Evolutionary conservation across 1,140 invertebrate species (phyloP), one percentile per base, ranked within the genome.

Genomic region (Brachionus angularis): DNA sequence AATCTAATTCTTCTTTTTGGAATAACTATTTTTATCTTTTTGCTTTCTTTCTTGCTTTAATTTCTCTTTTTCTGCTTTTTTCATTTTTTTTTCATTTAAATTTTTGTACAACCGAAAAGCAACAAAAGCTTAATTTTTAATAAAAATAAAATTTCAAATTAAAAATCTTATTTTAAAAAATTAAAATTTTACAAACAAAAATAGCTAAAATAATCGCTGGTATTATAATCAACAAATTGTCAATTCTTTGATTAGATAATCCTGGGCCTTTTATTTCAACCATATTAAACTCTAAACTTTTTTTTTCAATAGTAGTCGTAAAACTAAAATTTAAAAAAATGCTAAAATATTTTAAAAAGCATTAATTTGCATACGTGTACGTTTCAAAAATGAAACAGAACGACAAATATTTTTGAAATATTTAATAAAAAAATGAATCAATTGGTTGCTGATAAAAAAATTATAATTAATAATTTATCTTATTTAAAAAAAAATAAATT

Each of bases 101-200:
- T 58, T 58, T 39, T 58, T 58, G 31, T 58, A 58, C 18, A 58
- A 23, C 25, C 39, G 36, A 14, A 39, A 58, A 5, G 25, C 33
- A 39, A 58, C 25, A 25, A 58, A 36, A 58, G 53, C 53, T 58
- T n/a, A 36, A 58, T 12, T n/a, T n/a, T n/a, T 39, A 25, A 50
- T 14, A 25, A 47, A 21, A n/a, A 14, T 42, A 42, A 42, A 42
- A 42, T 14, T 55, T 55, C 14, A 39, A 39, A 39, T 39, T 25
- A 18, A 18, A 34, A 18, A 39, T n/a, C 7, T 5, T 58, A 21
- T 39, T 8, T 58, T 58, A 33, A 21, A 23, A 10, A 39, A 12
- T 5, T 14, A 8, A 7, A 42, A n/a, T 7, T 23, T 58, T 58
- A 58, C 53, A 31, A 8, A 58, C 39, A 2, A 58, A 12, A 1